Conservation (phyloP, 2,113 vertebrate genomes). For the Carollia perspicillata region DNA sequence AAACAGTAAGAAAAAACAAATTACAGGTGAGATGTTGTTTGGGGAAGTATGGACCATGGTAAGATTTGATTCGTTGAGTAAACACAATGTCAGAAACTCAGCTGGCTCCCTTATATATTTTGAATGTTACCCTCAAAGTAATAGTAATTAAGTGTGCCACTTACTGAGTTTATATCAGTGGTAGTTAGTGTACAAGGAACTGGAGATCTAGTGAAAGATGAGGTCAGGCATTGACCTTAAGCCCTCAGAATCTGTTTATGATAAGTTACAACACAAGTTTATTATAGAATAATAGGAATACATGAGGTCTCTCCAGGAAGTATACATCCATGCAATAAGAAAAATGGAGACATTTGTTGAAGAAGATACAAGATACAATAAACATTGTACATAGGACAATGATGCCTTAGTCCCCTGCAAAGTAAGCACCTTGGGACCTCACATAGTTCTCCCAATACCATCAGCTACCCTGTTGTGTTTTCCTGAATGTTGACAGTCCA, state of each 20-base stretch:
- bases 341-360: too few relatives aligned
- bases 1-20: background rate
- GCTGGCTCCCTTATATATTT: background rate
- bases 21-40: background rate
- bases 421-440: too few relatives aligned
- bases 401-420: too few relatives aligned
- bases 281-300: background rate
- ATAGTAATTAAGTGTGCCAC: background rate
- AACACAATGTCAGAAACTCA: background rate
- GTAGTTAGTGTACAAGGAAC: background rate
- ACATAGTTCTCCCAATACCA: too few relatives aligned
- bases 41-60: background rate
- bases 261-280: background rate
- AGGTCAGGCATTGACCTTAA: background rate
- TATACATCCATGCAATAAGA: too few relatives aligned
- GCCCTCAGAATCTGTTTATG: background rate
- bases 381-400: too few relatives aligned
- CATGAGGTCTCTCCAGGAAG: too few relatives aligned
- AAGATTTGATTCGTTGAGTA: background rate
- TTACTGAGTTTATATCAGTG: background rate
- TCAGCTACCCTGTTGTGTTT: too few relatives aligned
- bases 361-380: too few relatives aligned
- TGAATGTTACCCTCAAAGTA: background rate
- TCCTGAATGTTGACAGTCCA: too few relatives aligned
- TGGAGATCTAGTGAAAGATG: background rate